Evolutionary conservation across 2,888 invertebrate genomes (phyloP).

Genomic region (Machimus atricapillus): DNA sequence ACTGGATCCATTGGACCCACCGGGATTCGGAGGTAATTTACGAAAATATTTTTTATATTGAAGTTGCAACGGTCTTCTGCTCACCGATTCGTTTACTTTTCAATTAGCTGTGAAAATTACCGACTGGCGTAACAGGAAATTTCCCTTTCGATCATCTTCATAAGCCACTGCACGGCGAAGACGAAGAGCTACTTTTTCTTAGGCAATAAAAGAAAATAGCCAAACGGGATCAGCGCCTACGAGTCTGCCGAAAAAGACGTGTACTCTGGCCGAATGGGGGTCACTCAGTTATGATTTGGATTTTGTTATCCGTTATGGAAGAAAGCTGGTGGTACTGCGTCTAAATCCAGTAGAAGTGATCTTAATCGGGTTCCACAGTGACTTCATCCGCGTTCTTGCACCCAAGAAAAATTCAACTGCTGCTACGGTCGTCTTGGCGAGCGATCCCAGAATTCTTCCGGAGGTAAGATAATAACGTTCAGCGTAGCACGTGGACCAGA

Average conservation of each 20-base stretch:
- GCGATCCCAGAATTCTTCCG: neutral
- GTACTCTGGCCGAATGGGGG: neutral
- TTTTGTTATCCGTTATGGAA: neutral
- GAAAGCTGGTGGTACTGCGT: neutral
- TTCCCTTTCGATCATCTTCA: neutral
- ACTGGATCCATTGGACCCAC: neutral
- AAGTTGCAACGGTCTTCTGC: neutral
- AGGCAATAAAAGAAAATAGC: neutral
- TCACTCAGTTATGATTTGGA: neutral
- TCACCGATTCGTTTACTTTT: neutral
- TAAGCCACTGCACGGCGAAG: neutral
- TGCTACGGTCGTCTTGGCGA: neutral
- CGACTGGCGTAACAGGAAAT: neutral
- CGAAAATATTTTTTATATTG: neutral
- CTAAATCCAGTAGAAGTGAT: neutral
- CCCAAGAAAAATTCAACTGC: neutral
- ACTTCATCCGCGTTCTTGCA: neutral
- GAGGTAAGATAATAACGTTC: neutral
- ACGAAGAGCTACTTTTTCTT: neutral
- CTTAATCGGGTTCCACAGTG: neutral
- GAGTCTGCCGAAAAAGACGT: neutral
- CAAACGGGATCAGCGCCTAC: neutral
- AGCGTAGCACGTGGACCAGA: neutral
- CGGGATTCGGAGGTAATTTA: neutral
- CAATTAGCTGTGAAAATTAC: neutral